Evolutionary conservation across 2,888 invertebrate genomes (phyloP).

Genomic region (Tanytarsus gracilentus): DNA sequence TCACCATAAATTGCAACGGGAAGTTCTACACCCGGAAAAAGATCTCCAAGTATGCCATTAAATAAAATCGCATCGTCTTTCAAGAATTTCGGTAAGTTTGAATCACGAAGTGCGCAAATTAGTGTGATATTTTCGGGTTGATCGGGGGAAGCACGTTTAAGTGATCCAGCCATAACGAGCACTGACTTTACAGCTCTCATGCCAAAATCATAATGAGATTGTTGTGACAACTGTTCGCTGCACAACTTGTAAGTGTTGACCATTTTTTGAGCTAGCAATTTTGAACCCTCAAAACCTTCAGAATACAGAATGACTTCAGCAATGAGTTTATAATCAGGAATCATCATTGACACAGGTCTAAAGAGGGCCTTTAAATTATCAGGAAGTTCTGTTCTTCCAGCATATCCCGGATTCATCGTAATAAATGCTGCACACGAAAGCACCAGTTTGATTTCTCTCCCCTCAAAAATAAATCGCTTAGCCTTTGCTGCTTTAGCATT

Average conservation of each 20-base stretch:
- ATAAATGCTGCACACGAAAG: slow-evolving; percentile 77
- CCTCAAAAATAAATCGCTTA: slow-evolving; percentile 75
- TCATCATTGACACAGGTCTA: slow-evolving; percentile 86
- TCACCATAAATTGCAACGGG: slow-evolving; percentile 71
- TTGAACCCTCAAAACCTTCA: slow-evolving; percentile 85
- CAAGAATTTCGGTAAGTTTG: slow-evolving; percentile 83
- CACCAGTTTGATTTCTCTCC: slow-evolving; percentile 73
- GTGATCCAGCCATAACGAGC: slow-evolving; percentile 81
- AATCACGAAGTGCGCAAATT: slow-evolving; percentile 77
- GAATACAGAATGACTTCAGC: slow-evolving; percentile 90
- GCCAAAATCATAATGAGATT: slow-evolving; percentile 87
- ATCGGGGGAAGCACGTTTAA: slow-evolving; percentile 77
- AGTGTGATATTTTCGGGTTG: slow-evolving; percentile 75
- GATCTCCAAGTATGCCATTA: slow-evolving; percentile 78
- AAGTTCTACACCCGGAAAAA: slow-evolving; percentile 74
- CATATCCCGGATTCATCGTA: slow-evolving; percentile 90
- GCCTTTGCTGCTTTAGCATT: slow-evolving; percentile 69
- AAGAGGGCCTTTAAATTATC: slow-evolving; percentile 78
- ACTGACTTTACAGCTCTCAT: slow-evolving; percentile 93
- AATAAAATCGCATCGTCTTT: slow-evolving; percentile 76
- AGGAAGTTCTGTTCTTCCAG: slow-evolving; percentile 78
- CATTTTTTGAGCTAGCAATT: slow-evolving; percentile 81
- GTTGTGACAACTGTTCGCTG: slow-evolving; percentile 83
- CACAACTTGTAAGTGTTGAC: slow-evolving; percentile 87
- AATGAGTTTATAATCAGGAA: slow-evolving; percentile 80